Conservation (phyloP, 2,888 invertebrate genomes). For the Physocephala rufipes region DNA sequence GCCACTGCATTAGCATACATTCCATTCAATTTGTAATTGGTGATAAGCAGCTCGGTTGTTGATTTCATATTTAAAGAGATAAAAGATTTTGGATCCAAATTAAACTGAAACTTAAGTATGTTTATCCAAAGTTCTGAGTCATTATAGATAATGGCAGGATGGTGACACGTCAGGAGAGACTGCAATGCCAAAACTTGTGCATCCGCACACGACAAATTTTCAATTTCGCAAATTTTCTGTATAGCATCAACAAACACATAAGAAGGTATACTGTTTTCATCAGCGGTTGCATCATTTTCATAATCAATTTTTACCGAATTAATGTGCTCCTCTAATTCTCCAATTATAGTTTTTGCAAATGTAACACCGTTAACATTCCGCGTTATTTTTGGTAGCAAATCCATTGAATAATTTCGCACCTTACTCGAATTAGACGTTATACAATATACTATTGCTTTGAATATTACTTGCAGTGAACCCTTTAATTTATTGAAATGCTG, state of each 20-base stretch:
- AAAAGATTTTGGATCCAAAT: slow-evolving; percentile 67
- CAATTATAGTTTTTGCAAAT: slow-evolving; percentile 72
- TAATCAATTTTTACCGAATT: slow-evolving; percentile 70
- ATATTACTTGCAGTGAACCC: slow-evolving; percentile 73
- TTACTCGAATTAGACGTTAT: slow-evolving; percentile 72
- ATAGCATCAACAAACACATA: slow-evolving; percentile 58
- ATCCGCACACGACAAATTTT: slow-evolving; percentile 63
- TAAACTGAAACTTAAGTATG: slow-evolving; percentile 67
- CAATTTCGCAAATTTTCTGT: slow-evolving; percentile 54
- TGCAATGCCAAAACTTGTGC: slow-evolving; percentile 73
- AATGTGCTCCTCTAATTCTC: slow-evolving; percentile 74
- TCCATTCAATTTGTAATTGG: slow-evolving; percentile 68
- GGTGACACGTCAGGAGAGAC: slow-evolving; percentile 77
- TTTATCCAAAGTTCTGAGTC: slow-evolving; percentile 76
- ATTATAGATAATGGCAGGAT: slow-evolving; percentile 73
- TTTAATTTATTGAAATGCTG: slow-evolving; percentile 76
- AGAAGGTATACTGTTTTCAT: slow-evolving; percentile 53
- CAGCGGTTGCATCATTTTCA: slow-evolving; percentile 51
- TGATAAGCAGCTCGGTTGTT: slow-evolving; percentile 72
- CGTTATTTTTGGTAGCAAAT: slow-evolving; percentile 72
- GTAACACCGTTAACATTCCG: slow-evolving; percentile 70
- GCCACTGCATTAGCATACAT: slow-evolving; percentile 78
- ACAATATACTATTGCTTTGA: slow-evolving; percentile 77
- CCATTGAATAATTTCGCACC: slow-evolving; percentile 72
- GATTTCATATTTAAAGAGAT: slow-evolving; percentile 70